Base-by-base conservation (phyloP, 2,888 invertebrate species). In the Auanema sp. region DNA sequence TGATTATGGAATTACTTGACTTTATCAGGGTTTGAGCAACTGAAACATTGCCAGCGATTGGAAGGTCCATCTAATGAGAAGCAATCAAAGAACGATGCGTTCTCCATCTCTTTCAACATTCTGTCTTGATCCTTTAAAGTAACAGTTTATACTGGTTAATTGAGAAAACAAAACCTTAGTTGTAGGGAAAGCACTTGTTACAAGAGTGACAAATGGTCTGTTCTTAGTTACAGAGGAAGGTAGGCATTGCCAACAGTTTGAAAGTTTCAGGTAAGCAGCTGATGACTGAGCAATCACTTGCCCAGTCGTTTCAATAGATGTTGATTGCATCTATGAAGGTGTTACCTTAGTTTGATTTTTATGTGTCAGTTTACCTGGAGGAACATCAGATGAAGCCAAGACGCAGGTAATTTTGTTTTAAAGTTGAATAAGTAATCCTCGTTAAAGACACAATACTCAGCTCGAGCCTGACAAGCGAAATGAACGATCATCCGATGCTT, bases 341-440 rank as follows among this genome's bases (percentile, higher is more conserved):
- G n/a, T n/a, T n/a, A 33, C 2, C 18, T 8, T 5, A 24, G 2
- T 57, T 42, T 12, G 33, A 6, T 12, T 44, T 42, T 33, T 23
- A 18, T 8, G 6, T 14, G 6, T 21, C 41, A 41, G n/a, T 2
- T 10, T 57, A 93, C 89, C 69, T 93, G 92, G 58, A 95, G 89
- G 86, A 95, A 94, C 93, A 95, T 94, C 56, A 95, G 88, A 86
- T 95, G 94, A 72, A 95, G 91, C 95, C 94, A 94, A 50, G 91
- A 90, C 75, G 92, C 88, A 0, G 93, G 91, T 83, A 90, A 89
- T 70, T 91, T 89, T 40, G 88, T 88, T 76, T 87, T 85, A 72
- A 87, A 83, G 1, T 84, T 85, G 75, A 87, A 87, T 69, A 85
- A 84, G 40, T 72, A 68, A 43, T 84, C 84, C 62, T 83, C 84